phyloP scores from a whole-genome alignment of 2,888 invertebrate genomes.

The Andrena bucephala region DNA sequence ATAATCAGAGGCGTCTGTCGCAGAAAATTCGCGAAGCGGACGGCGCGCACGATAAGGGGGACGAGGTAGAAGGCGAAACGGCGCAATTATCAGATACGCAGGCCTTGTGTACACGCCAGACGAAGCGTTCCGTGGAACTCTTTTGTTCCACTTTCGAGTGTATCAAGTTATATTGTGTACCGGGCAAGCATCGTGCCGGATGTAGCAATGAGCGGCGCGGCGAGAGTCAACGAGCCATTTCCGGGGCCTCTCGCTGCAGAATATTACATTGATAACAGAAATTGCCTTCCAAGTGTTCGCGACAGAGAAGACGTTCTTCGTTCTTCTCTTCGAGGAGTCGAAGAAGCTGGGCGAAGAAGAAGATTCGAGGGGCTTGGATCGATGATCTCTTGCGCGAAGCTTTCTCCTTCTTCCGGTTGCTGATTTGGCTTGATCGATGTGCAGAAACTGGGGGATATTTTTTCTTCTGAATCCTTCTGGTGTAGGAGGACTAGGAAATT shows the following conservation, averaged over 20 bases:
- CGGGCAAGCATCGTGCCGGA: slow-evolving; percentile 80
- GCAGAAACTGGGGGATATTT: too few species aligned
- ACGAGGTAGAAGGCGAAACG: neutral
- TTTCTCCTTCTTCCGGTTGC: too few species aligned
- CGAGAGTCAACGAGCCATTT: slow-evolving; percentile 83
- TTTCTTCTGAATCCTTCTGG: too few species aligned
- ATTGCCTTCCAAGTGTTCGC: slow-evolving; percentile 74
- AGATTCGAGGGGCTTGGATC: too few species aligned
- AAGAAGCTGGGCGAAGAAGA: too few species aligned
- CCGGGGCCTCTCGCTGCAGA: slow-evolving; percentile 80
- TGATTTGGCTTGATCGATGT: too few species aligned
- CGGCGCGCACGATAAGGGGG: neutral
- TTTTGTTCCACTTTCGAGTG: slow-evolving; percentile 79
- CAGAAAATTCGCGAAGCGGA: neutral
- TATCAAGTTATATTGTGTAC: slow-evolving; percentile 80
- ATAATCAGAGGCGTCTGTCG: neutral
- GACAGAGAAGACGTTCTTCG: slow-evolving; percentile 50
- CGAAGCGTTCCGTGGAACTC: slow-evolving; percentile 58
- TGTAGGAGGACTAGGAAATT: too few species aligned
- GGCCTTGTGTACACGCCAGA: slow-evolving; percentile 23
- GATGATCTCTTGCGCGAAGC: too few species aligned
- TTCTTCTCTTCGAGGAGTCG: slow-evolving; percentile 29
- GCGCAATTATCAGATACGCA: neutral
- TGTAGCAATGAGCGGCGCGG: slow-evolving; percentile 82
- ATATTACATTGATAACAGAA: slow-evolving; percentile 82